Evolutionary conservation across 2,113 vertebrate species (phyloP), one percentile per base, ranked within the genome.

Genomic region (Pseudorasbora parva): DNA sequence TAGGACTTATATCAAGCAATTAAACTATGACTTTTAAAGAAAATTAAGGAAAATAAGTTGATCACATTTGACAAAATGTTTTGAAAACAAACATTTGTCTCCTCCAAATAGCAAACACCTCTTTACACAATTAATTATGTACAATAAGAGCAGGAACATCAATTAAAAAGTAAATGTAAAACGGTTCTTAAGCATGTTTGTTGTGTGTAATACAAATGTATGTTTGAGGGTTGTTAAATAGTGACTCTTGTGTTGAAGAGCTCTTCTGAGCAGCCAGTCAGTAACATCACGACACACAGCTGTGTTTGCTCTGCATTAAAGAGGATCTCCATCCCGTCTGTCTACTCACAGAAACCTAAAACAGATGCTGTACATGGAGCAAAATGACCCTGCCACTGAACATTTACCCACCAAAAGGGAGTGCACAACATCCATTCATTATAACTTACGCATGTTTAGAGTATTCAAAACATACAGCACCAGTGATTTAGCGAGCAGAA

Each of bases 271-370:
- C 60, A 43, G 81, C 33, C 75, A 57, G 56, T 15, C 56, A 11
- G 37, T 43, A 78, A 60, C 74, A 84, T 59, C 45, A 49, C 64
- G 19, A 23, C 56, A 27, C 54, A 68, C 86, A 82, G 83, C 79
- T 79, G 83, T 87, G 66, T 82, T 82, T 79, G 37, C 30, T 45
- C 76, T 30, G 56, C 37, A 68, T 85, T 79, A 85, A 80, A 82
- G 49, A 83, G 43, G 75, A 82, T 82, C n/a, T 68, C 54, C 82
- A 82, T 74, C 75, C 57, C 47, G 3, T 82, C 79, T 43, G 62
- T 84, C 60, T 84, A 17, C 33, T 68, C 45, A 64, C 23, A 60
- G 9, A 78, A 47, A 68, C 2, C 15, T 5, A 79, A 76, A 49
- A 62, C n/a, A 85, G 49, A 72, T 21, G 9, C 59, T 56, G 25